Conservation (phyloP, 2,113 vertebrate species). For the Bubalus kerabau region DNA sequence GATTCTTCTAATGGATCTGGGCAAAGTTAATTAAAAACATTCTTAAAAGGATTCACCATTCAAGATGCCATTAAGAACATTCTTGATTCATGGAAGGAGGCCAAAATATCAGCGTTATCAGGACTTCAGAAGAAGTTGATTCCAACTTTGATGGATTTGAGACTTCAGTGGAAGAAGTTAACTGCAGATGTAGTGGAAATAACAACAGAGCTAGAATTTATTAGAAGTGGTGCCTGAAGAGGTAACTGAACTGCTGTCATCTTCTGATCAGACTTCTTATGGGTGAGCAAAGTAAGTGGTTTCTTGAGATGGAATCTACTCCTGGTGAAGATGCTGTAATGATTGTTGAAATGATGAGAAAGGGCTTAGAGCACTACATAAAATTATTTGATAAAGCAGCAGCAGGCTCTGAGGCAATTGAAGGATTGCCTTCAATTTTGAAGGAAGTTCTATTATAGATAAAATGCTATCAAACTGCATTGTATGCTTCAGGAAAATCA, state of each 20-base stretch:
- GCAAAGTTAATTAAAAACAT: background rate
- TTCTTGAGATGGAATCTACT: background rate
- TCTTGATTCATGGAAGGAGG: background rate
- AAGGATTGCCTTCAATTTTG: background rate
- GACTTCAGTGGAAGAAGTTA: background rate
- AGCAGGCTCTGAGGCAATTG: background rate
- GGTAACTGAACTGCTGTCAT: background rate
- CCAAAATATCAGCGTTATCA: background rate
- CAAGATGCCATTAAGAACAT: background rate
- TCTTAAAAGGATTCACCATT: background rate
- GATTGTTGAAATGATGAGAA: background rate
- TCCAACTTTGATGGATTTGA: background rate
- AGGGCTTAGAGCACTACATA: background rate
- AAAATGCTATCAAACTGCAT: background rate
- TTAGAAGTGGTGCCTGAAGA: background rate
- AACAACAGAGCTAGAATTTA: background rate
- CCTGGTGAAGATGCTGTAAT: background rate
- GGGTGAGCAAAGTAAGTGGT: background rate
- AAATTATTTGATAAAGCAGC: background rate
- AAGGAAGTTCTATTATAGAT: background rate
- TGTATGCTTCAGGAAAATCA: background rate
- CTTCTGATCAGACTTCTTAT: background rate
- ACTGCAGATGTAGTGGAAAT: background rate
- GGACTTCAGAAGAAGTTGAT: background rate
- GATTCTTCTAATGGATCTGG: background rate